A percentile compares a stretch with the other conserved stretches of the same genome.
Evolutionary conservation across 2,113 vertebrate genomes (phyloP).

Genomic region (Formicarius rufipectus): DNA sequence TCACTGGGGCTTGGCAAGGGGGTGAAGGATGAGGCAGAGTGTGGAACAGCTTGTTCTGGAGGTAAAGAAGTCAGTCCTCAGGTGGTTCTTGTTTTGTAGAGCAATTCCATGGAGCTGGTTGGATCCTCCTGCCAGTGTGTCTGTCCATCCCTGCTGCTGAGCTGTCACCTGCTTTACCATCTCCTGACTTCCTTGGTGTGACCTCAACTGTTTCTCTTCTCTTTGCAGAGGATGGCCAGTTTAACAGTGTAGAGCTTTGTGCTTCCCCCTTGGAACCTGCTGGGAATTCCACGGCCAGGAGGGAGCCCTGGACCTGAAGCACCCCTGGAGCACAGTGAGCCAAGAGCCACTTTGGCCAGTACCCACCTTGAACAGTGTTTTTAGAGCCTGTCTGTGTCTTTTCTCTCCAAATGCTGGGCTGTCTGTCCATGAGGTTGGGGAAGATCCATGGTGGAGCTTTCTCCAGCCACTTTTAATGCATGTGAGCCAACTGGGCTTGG

Average conservation of each 20-base stretch:
- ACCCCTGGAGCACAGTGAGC: constrained; percentile 1
- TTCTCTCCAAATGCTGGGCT: not conserved
- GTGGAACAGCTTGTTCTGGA: rapidly evolving
- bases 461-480: not conserved
- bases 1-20: not conserved
- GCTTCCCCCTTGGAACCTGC: not conserved
- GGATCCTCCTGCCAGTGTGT: not conserved
- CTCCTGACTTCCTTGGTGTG: not conserved
- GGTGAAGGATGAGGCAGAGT: rapidly evolving
- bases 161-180: not conserved
- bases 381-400: not conserved
- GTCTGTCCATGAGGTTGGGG: not conserved
- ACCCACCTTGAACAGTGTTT: not conserved
- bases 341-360: not conserved
- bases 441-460: not conserved
- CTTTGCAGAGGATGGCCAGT: constrained; percentile 36
- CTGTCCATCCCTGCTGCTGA: not conserved
- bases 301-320: not conserved
- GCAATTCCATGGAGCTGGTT: rapidly evolving
- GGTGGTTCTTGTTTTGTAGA: rapidly evolving
- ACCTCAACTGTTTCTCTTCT: not conserved
- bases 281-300: not conserved
- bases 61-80: not conserved
- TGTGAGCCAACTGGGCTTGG: not conserved
- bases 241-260: not conserved